These are phyloP conservation scores for Antechinus flavipes DNA, from an alignment of 2,113 vertebrate genomes.

Conservation along the genomic window DNA sequence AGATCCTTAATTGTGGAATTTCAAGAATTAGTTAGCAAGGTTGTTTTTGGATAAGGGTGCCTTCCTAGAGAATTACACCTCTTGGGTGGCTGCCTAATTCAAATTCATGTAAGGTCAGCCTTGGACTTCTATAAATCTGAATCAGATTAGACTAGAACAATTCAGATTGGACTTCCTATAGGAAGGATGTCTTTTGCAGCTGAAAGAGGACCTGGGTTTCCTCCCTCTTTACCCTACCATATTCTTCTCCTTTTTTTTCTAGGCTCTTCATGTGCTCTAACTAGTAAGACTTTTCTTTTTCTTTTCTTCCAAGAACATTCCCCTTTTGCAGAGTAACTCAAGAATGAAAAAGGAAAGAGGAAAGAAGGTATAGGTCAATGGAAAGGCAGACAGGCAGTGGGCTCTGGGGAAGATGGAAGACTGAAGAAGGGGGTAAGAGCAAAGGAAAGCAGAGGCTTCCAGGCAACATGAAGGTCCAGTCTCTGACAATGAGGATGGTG, in stretches of 20 bases:
- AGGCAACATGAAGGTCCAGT: neutral
- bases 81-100: neutral
- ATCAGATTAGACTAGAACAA: neutral
- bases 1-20: neutral
- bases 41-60: neutral
- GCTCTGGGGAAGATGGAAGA: neutral
- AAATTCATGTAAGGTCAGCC: neutral
- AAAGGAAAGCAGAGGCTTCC: neutral
- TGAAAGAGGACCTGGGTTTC: neutral
- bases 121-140: neutral
- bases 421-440: neutral
- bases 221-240: neutral
- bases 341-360: neutral
- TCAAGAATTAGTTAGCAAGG: neutral
- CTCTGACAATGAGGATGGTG: neutral
- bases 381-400: neutral
- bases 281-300: neutral
- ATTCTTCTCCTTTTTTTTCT: neutral
- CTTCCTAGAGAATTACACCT: neutral
- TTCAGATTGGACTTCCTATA: neutral
- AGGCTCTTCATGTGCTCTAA: neutral
- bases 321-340: neutral
- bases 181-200: neutral
- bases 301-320: conserved; percentile 14
- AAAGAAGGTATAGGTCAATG: neutral